phyloP scores from a whole-genome alignment of 2,113 vertebrate genomes.

The Hipposideros armiger region DNA sequence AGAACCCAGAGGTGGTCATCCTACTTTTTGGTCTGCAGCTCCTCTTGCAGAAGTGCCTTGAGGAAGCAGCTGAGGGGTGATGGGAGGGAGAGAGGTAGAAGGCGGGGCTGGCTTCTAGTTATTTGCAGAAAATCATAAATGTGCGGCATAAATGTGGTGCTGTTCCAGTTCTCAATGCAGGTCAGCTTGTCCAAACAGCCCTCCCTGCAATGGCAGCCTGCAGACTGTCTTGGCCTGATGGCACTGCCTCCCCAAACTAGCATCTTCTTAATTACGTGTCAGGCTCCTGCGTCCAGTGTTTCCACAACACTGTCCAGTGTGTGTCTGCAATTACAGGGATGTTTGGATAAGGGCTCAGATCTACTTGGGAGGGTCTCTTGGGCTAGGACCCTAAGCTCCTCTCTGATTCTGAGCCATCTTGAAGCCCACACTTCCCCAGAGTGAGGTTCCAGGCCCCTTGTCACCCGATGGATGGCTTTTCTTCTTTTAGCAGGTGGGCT shows the following conservation, averaged over 20 bases:
- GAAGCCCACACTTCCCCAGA: background rate
- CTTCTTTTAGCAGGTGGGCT: background rate
- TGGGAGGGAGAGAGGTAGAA: background rate
- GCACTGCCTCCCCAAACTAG: background rate
- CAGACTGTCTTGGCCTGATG: background rate
- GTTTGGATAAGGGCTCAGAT: constrained; percentile 32
- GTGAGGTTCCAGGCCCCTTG: background rate
- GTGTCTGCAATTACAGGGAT: background rate
- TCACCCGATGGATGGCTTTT: background rate
- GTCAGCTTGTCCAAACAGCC: background rate
- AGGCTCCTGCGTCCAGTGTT: background rate
- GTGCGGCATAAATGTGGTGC: background rate
- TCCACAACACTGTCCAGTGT: background rate
- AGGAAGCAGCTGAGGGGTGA: background rate
- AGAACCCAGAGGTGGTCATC: background rate
- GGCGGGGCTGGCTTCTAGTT: background rate
- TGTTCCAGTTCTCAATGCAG: background rate
- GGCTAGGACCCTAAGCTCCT: background rate
- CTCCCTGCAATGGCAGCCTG: background rate
- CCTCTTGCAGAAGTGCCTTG: background rate
- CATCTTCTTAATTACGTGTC: constrained; percentile 25
- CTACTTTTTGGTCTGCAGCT: background rate
- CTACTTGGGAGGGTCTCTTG: constrained; percentile 17
- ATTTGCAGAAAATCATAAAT: background rate
- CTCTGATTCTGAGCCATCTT: background rate